Base-by-base conservation (phyloP, 2,113 vertebrate species). In the Sebastes fasciatus region DNA sequence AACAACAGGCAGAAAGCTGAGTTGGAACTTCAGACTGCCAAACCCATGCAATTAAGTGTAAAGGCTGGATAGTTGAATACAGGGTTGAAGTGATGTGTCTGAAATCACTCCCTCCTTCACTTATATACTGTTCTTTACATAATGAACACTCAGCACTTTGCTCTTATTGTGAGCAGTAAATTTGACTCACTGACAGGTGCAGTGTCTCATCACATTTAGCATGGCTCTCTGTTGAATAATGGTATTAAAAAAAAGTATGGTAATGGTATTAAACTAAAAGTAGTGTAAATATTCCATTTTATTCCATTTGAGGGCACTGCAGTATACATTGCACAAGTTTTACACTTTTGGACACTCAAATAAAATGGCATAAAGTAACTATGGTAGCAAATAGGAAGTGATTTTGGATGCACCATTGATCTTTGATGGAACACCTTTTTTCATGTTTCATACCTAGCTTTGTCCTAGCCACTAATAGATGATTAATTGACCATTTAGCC, bases 11-110 rank as follows among this genome's bases (percentile, higher is more conserved):
- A 26, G 54, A 76, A 67, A 52, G 34, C 60, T 21, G 34, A 72
- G 68, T 42, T 80, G 77, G 54, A 82, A 79, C 76, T 80, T 66
- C 40, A 54, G 23, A 74, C 80, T 21, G 58, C 34, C 69, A 67
- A 45, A 58, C 17, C 10, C 49, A 11, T 66, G 52, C 79, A 74
- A 85, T 86, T 85, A 86, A 34, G 40, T 23, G 2, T 66, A 69
- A 84, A 80, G 68, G 54, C 61, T 61, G 40, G 34, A 69, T 77
- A 23, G 74, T 57, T 63, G 51, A 75, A 71, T 75, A 67, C 34
- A 77, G 72, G 43, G 43, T 64, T 26, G 71, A 63, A 72, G 16
- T 65, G 57, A 23, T 52, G 26, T 19, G 51, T 55, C 76, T 83
- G 21, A 82, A 79, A 68, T 82, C 67, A 58, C 34, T 34, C 13